Conservation (phyloP, 2,797 vertebrate genomes). For the Gymnoscopelus microlampas region DNA sequence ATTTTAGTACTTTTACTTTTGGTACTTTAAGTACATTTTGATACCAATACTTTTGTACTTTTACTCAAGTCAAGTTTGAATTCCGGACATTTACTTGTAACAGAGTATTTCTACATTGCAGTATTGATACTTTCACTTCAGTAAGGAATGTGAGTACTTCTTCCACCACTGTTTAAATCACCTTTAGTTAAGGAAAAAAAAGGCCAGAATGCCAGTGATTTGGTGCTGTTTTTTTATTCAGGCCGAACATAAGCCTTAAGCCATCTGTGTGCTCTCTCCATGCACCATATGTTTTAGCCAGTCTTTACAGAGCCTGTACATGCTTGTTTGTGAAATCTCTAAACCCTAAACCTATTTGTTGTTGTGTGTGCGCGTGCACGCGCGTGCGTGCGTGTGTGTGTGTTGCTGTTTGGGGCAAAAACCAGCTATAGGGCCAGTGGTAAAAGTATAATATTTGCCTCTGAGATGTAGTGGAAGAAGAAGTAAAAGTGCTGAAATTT, state of each 20-base stretch:
- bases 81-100: no score
- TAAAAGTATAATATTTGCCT: no score
- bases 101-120: no score
- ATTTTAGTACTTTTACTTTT: no score
- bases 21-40: no score
- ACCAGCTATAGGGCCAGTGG: slow-evolving; percentile 56
- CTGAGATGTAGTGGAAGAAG: no score
- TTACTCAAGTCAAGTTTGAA: no score
- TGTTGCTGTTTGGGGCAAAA: slow-evolving; percentile 52
- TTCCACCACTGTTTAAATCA: no score
- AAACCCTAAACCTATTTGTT: slow-evolving; percentile 56
- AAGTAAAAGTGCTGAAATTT: no score
- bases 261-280: slow-evolving; percentile 45
- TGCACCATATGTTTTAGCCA: slow-evolving; percentile 48
- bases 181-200: slow-evolving; percentile 21
- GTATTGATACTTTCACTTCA: no score
- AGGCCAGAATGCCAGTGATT: slow-evolving; percentile 12
- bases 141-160: no score
- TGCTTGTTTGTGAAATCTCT: slow-evolving; percentile 43
- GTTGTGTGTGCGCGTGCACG: background rate
- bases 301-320: slow-evolving; percentile 26
- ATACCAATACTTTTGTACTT: no score
- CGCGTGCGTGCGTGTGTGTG: slow-evolving; percentile 45
- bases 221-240: slow-evolving; percentile 30
- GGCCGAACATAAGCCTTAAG: slow-evolving; percentile 44